A percentile compares a stretch with the other conserved stretches of the same genome.
Evolutionary conservation across 1,140 invertebrate species (phyloP).

Genomic region (Laupala kohalensis): DNA sequence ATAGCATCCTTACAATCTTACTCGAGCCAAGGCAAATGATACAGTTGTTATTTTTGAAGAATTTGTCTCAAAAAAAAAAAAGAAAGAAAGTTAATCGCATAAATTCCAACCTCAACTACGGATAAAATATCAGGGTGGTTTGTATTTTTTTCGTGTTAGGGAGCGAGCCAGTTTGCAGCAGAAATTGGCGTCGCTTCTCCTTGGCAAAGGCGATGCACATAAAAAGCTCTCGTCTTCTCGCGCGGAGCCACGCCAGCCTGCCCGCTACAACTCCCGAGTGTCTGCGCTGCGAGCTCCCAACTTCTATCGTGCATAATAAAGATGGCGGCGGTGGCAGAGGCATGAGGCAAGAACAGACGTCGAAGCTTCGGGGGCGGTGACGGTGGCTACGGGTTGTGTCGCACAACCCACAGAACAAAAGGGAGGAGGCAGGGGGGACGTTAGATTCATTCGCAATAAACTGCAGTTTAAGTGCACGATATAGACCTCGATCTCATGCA

Average conservation of each 20-base stretch:
- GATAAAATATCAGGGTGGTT: too few relatives aligned
- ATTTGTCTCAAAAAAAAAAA: too few relatives aligned
- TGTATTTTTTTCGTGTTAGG: too few relatives aligned
- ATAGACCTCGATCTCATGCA: conserved; percentile 4
- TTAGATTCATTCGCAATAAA: conserved; percentile 2
- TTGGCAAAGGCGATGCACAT: too few relatives aligned
- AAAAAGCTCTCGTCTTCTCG: too few relatives aligned
- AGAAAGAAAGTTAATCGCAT: too few relatives aligned
- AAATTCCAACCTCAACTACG: too few relatives aligned
- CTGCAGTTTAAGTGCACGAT: conserved; percentile 3
- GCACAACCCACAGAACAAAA: not conserved
- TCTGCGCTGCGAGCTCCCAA: not conserved
- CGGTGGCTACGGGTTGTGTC: not conserved
- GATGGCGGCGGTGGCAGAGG: not conserved
- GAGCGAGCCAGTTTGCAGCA: too few relatives aligned
- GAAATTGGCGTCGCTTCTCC: too few relatives aligned
- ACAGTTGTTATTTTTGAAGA: too few relatives aligned
- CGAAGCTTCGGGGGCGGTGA: not conserved
- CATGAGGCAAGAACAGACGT: not conserved
- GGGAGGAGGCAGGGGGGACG: not conserved
- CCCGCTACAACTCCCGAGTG: not conserved
- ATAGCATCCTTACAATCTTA: too few relatives aligned
- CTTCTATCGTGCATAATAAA: not conserved
- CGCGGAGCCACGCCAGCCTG: not conserved
- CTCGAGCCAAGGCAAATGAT: too few relatives aligned